Evolutionary conservation across 2,113 vertebrate species (phyloP), one percentile per base, ranked within the genome.

Genomic region (Gnathonemus longibarbis): DNA sequence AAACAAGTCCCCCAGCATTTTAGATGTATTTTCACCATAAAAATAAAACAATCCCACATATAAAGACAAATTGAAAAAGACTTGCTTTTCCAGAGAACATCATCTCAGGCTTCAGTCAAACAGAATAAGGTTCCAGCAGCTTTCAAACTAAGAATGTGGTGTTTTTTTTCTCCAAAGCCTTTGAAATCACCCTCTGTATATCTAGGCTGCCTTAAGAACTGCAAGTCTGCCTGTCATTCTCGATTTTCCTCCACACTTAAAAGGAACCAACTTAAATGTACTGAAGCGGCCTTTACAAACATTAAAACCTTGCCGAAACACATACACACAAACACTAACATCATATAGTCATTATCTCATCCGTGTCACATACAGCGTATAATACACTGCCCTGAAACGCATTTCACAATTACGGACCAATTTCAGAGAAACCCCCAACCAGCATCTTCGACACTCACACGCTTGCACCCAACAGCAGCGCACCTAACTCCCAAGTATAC

Each of bases 121-220:
- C 90, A 91, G 92, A 95, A 93, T 90, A 91, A 92, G 92, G 88
- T 91, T 93, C 91, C 89, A 92, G 50, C 91, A 91, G 90, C 93
- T 94, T 94, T 92, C 91, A 94, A 91, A 94, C 92, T 91, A 93
- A 95, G 5, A 27, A 48, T 89, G 48, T 83, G 66, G 39, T 42
- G 46, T 89, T 49, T 89, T 42, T 42, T 31, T 66, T 66, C 58
- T 13, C 15, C 85, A 56, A 21, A 87, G 91, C 92, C 91, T 91
- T 86, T 91, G 48, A 90, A 92, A 94, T 94, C 90, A 91, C 91
- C 88, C 74, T 91, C 91, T 91, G 94, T 93, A 93, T 91, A 83
- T 89, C 49, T 56, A 35, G 49, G 53, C 45, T 89, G 31, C 90
- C 90, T 88, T 5, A 89, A 92, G 90, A 93, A 94, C 93, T 84